Evolutionary conservation across 2,113 vertebrate genomes (phyloP), one percentile per base, ranked within the genome.

Genomic region (Crypturellus undulatus): DNA sequence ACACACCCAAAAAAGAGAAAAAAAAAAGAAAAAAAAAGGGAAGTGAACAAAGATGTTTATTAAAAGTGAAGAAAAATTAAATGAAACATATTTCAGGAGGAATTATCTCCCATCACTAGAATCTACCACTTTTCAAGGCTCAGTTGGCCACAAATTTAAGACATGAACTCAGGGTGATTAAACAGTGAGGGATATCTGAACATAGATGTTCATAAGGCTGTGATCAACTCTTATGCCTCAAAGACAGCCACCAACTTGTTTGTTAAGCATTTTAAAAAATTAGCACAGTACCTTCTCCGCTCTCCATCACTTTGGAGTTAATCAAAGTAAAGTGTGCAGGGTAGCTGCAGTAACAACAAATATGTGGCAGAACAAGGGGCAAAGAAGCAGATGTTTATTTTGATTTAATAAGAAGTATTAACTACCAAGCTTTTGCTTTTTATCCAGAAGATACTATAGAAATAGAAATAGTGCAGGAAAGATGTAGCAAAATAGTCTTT

Each of bases 391-490:
- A 54, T 73, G 18, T 9, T 43, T 94, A 85, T 76, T 91, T 78
- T 86, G 18, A 92, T 84, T 91, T 80, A 83, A 22, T 82, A 87
- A 51, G 60, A 87, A 79, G 9, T 59, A 71, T 77, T 76, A 89
- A 32, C 26, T 64, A 21, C 13, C 56, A 7, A 9, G 5, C 0
- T 40, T 68, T 92, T 82, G 2, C 4, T 89, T 94, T 51, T 11
- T 80, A 6, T 32, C 51, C 6, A 80, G 42, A 82, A 65, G 34
- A 64, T 58, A 9, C 6, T 54, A 30, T 78, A 43, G 73, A 68
- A 82, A 78, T 75, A 73, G 88, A 91, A 79, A n/a, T 70, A 79
- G 79, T 73, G n/a, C 34, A 79, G 54, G 52, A 87, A 82, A 92
- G 25, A 86, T 18, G 19, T 52, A 64, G 28, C n/a, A 77, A 84